Conservation (phyloP, 2,113 vertebrate genomes). For the Mohoua ochrocephala region DNA sequence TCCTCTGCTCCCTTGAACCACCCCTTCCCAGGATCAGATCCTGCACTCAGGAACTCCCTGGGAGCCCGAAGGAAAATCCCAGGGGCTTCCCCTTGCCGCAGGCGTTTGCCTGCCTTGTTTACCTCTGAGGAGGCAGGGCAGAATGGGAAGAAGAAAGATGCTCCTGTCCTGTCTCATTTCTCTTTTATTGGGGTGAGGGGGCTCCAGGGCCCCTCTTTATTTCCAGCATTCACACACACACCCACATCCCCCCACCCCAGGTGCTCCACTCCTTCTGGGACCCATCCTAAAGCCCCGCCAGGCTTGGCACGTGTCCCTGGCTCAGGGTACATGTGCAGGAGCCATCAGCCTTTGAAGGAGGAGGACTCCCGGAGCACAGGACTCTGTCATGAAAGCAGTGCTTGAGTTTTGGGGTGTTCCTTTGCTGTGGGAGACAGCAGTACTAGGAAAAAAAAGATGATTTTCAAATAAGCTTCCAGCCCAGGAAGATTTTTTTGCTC, state of each 20-base stretch:
- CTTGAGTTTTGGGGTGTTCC: not conserved
- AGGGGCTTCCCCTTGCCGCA: not conserved
- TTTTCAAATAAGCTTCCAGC: not conserved
- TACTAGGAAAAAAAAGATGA: not conserved
- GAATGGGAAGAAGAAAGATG: not conserved
- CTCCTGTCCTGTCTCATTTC: not conserved
- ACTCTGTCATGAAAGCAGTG: not conserved
- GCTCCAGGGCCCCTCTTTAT: fast-evolving
- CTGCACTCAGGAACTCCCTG: not conserved
- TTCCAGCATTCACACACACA: not conserved
- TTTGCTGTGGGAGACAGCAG: not conserved
- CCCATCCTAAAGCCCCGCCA: not conserved
- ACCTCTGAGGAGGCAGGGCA: not conserved
- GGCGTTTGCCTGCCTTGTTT: fast-evolving
- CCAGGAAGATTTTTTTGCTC: not conserved
- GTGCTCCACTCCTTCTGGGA: not conserved
- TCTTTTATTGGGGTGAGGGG: not conserved
- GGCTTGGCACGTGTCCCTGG: not conserved
- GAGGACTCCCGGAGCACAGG: not conserved
- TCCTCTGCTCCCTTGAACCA: not conserved
- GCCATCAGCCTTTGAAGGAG: not conserved
- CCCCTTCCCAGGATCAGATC: not conserved
- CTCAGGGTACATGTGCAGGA: not conserved
- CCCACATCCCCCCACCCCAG: not conserved
- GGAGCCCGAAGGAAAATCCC: not conserved